phyloP scores from a whole-genome alignment of 2,113 vertebrate species.

The Alligator sinensis region DNA sequence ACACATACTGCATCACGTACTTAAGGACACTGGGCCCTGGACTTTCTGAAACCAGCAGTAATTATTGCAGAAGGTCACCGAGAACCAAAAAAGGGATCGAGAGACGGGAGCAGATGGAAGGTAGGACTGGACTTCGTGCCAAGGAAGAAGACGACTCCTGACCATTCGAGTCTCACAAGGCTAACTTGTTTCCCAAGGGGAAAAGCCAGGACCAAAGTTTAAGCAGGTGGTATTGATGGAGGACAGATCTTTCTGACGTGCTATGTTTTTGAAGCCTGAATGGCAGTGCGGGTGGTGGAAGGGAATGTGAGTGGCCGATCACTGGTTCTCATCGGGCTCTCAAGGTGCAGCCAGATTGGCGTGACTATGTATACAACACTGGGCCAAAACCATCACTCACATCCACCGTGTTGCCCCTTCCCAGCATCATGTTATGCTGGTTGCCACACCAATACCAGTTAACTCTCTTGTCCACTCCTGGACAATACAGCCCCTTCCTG shows the following conservation, averaged over 20 bases:
- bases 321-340: background rate
- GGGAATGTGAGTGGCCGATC: background rate
- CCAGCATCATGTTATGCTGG: background rate
- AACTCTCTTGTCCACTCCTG: background rate
- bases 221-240: background rate
- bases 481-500: background rate
- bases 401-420: background rate
- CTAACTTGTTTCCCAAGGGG: background rate
- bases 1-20: background rate
- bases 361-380: background rate
- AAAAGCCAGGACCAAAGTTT: no score
- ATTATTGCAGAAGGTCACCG: background rate
- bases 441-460: background rate
- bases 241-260: background rate
- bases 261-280: background rate
- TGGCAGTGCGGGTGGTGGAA: background rate
- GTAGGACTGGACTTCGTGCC: background rate
- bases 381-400: background rate
- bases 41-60: background rate
- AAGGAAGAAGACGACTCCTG: background rate
- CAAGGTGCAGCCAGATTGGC: background rate
- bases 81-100: no score
- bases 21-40: background rate
- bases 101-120: background rate
- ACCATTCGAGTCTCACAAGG: background rate